A percentile compares a stretch with the other conserved stretches of the same genome.
Conservation (phyloP, 2,888 invertebrate genomes). For the Agonopterix subpropinquella region DNA sequence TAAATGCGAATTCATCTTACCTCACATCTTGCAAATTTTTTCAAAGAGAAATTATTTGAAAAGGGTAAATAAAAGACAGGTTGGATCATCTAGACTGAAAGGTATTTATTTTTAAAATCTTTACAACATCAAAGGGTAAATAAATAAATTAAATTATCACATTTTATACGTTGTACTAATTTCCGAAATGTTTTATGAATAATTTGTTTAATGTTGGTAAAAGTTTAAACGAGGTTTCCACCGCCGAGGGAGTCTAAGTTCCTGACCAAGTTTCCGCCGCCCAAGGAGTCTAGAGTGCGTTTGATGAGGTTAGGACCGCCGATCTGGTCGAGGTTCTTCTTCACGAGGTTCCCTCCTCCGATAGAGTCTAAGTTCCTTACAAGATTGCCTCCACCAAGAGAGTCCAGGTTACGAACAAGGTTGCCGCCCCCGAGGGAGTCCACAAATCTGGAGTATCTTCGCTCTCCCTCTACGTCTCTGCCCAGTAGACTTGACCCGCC, state of each 20-base stretch:
- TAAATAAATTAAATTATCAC: conserved; percentile 39
- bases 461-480: conserved; percentile 27
- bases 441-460: conserved; percentile 33
- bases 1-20: not conserved
- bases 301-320: conserved; percentile 62
- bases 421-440: conserved; percentile 54
- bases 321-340: conserved; percentile 57
- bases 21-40: not conserved
- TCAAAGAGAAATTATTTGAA: not conserved
- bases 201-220: no score
- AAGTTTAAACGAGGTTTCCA: conserved; percentile 52
- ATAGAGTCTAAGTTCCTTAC: conserved; percentile 55
- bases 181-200: no score
- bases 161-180: conserved; percentile 31
- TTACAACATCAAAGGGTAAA: conserved; percentile 23
- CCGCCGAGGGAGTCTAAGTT: conserved; percentile 69
- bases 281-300: conserved; percentile 56
- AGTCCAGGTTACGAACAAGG: conserved; percentile 55
- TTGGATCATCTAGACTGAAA: conserved; percentile 23
- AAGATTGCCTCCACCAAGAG: conserved; percentile 61
- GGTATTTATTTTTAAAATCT: conserved; percentile 37
- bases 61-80: conserved; percentile 2
- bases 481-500: conserved; percentile 28
- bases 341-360: conserved; percentile 58
- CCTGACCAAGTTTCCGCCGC: conserved; percentile 61